phyloP scores from a whole-genome alignment of 2,888 invertebrate species.

The Cephus rjabovi region DNA sequence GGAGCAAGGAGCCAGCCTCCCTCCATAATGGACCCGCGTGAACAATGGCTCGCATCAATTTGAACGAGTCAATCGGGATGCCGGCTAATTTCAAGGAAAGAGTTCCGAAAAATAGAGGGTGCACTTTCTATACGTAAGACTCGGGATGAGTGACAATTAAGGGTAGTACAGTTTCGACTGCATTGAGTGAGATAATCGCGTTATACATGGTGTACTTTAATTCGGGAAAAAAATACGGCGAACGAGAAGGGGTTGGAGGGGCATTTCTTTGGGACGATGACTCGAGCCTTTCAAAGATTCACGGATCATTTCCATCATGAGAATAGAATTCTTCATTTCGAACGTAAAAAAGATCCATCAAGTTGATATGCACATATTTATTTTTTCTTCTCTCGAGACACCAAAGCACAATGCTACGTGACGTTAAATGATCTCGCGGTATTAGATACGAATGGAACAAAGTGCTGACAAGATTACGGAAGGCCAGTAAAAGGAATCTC shows the following conservation, averaged over 20 bases:
- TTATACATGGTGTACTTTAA: neutral
- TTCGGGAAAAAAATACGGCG: neutral
- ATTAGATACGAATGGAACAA: neutral
- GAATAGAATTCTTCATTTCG: neutral
- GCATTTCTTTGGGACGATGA: constrained; percentile 21
- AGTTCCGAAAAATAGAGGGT: neutral
- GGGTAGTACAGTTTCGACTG: neutral
- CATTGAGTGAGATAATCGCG: neutral
- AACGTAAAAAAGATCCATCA: neutral
- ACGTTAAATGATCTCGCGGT: neutral
- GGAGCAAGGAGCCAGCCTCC: constrained; percentile 22
- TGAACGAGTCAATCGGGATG: constrained; percentile 54
- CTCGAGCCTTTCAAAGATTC: neutral
- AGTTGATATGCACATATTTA: neutral
- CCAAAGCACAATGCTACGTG: neutral
- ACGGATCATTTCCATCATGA: neutral
- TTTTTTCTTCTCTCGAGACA: neutral
- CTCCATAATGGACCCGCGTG: constrained; percentile 36
- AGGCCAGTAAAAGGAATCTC: neutral
- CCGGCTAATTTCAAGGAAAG: constrained; percentile 39
- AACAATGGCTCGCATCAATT: constrained; percentile 52
- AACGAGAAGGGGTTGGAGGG: neutral
- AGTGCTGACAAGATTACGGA: neutral
- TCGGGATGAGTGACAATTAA: neutral
- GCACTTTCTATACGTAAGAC: neutral